Evolutionary conservation across 2,888 invertebrate genomes (phyloP), one percentile per base, ranked within the genome.

Genomic region (Muschampia staudingeri): DNA sequence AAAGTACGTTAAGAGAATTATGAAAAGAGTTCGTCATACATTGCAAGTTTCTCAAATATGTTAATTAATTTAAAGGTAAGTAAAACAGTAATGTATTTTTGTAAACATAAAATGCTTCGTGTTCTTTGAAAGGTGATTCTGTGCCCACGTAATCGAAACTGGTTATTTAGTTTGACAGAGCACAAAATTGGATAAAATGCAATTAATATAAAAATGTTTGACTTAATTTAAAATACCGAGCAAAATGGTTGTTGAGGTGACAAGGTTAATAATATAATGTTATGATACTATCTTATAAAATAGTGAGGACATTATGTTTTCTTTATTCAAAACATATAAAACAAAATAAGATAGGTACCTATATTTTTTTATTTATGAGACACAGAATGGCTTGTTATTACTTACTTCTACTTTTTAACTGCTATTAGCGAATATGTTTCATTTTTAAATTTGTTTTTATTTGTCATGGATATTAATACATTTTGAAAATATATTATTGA

Each of bases 101-200:
- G 44, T n/a, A 30, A 30, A 25, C 30, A n/a, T 6, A 69, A 69
- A 76, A 52, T n/a, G 16, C 19, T 44, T 30, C 19, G 25, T 30
- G 5, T 40, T 16, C 67, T 2, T 11, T 7, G 37, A 16, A 65
- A 76, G 25, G 25, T 42, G 61, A 67, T 76, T 67, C 67, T 25
- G 25, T 25, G 12, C 76, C 76, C 76, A 76, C 76, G 76, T 76
- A 69, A 67, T 25, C 42, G 25, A 76, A 76, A 76, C 65, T 67
- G 52, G 91, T 90, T 91, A 93, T 77, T 77, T 70, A 48, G 69
- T 77, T 48, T 77, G 94, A 93, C 94, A 94, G 90, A 94, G 90
- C 91, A 92, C 92, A 89, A 94, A 94, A 94, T 94, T 94, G 92
- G 92, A 90, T 92, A 92, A 93, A 93, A 93, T 91, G 91, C 92